phyloP scores from a whole-genome alignment of 2,797 vertebrate genomes.

The Melanogrammus aeglefinus region DNA sequence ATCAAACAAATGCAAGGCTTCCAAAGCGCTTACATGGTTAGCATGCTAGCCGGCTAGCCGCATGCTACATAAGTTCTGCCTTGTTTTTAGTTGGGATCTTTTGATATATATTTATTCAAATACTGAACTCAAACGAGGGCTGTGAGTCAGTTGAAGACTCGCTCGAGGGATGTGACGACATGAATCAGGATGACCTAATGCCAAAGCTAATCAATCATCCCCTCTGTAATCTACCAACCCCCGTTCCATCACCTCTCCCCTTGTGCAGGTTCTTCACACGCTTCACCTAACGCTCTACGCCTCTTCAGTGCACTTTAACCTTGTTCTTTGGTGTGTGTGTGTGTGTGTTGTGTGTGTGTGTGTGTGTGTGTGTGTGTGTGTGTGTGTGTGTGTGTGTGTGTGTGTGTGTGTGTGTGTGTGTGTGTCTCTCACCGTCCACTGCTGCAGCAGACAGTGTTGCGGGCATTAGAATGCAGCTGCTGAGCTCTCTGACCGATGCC shows the following conservation, averaged over 20 bases:
- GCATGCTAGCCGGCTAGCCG: constrained; percentile 49
- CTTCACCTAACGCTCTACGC: not conserved
- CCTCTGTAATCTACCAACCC: not conserved
- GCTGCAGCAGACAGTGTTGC: constrained; percentile 70
- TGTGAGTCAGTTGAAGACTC: constrained; percentile 31
- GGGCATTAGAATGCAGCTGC: constrained; percentile 63
- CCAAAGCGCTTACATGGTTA: constrained; percentile 33
- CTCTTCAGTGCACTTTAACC: not conserved
- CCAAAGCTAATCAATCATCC: not conserved
- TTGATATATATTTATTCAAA: not conserved
- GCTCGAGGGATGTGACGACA: constrained; percentile 7
- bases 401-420: constrained; percentile 20
- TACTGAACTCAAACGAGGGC: constrained; percentile 27
- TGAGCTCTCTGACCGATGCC: constrained; percentile 63
- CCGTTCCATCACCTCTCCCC: constrained; percentile 27
- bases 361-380: constrained; percentile 26
- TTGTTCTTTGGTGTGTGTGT: not conserved
- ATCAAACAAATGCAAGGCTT: constrained; percentile 64
- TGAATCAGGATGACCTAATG: not conserved
- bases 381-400: not conserved
- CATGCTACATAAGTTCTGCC: constrained; percentile 55
- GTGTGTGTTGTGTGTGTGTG: constrained; percentile 24
- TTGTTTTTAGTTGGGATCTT: not conserved
- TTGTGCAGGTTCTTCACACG: not conserved
- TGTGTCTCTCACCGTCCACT: constrained; percentile 50